Conservation (phyloP, 1,140 invertebrate species). For the Sycophila sp. region DNA sequence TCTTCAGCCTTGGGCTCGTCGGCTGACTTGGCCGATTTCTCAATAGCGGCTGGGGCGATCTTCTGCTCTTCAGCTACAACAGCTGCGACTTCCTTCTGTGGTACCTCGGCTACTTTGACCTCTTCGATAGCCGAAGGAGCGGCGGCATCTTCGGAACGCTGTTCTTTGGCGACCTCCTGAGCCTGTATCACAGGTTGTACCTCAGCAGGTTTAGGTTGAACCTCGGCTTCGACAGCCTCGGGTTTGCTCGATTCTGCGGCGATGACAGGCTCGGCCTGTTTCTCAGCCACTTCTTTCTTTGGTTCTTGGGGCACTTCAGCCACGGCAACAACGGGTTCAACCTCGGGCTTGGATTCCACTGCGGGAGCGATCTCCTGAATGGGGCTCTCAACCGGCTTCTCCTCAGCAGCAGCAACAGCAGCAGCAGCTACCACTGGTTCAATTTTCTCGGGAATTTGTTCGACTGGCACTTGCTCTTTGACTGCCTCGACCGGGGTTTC, state of each 20-base stretch:
- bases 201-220: constrained; percentile 33
- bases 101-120: not conserved
- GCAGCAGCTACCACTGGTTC: constrained; percentile 18
- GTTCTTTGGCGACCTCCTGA: constrained; percentile 45
- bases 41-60: constrained; percentile 35
- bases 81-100: constrained; percentile 34
- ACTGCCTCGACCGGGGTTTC: constrained; percentile 25
- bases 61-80: not conserved
- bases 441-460: not conserved
- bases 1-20: constrained; percentile 48
- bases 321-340: constrained; percentile 29
- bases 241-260: constrained; percentile 10
- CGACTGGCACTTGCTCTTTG: constrained; percentile 9
- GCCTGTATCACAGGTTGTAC: constrained; percentile 41
- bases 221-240: constrained; percentile 15
- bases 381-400: constrained; percentile 22
- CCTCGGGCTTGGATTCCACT: constrained; percentile 27
- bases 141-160: constrained; percentile 30
- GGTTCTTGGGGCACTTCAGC: constrained; percentile 33
- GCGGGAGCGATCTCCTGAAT: not conserved
- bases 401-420: constrained; percentile 14
- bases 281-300: constrained; percentile 19
- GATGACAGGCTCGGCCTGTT: not conserved
- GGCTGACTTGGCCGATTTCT: constrained; percentile 28
- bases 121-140: not conserved